phyloP scores from a whole-genome alignment of 2,888 invertebrate species.

The Sarcophaga caerulescens region DNA sequence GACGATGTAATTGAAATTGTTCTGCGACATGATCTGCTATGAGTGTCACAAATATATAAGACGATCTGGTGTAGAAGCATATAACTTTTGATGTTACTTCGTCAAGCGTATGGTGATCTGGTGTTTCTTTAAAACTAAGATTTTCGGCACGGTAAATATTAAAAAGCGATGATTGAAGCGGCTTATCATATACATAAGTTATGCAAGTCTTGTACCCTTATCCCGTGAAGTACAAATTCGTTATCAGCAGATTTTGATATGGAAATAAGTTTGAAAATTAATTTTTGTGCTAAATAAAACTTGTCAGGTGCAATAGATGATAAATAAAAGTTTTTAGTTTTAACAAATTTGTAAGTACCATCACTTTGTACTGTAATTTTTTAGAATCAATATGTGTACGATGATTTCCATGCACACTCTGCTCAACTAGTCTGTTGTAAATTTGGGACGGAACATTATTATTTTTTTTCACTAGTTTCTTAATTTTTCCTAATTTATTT shows the following conservation, averaged over 20 bases:
- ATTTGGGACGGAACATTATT: slow-evolving; percentile 45
- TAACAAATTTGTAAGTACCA: slow-evolving; percentile 57
- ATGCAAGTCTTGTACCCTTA: slow-evolving; percentile 56
- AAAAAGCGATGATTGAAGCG: slow-evolving; percentile 58
- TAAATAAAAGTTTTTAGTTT: slow-evolving; percentile 51
- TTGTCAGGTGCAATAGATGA: too few species aligned
- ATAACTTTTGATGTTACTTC: slow-evolving; percentile 44
- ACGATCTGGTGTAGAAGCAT: slow-evolving; percentile 45
- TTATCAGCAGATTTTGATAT: slow-evolving; percentile 58
- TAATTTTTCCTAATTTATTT: slow-evolving; percentile 58
- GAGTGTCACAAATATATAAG: slow-evolving; percentile 48
- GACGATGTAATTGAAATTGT: slow-evolving; percentile 46
- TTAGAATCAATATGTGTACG: slow-evolving; percentile 49
- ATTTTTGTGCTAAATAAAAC: slow-evolving; percentile 48
- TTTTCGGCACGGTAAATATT: slow-evolving; percentile 47
- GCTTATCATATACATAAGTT: slow-evolving; percentile 60
- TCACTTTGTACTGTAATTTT: slow-evolving; percentile 49
- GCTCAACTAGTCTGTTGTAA: slow-evolving; percentile 33
- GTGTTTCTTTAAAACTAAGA: slow-evolving; percentile 41
- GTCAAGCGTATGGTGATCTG: slow-evolving; percentile 46
- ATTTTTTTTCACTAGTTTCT: slow-evolving; percentile 60
- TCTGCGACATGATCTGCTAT: slow-evolving; percentile 50
- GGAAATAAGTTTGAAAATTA: slow-evolving; percentile 43
- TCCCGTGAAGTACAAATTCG: slow-evolving; percentile 58
- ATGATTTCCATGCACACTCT: slow-evolving; percentile 56